These are phyloP conservation scores for Brachypodius melanocephalos DNA, from an alignment of 2,113 vertebrate genomes.

Conservation along the genomic window DNA sequence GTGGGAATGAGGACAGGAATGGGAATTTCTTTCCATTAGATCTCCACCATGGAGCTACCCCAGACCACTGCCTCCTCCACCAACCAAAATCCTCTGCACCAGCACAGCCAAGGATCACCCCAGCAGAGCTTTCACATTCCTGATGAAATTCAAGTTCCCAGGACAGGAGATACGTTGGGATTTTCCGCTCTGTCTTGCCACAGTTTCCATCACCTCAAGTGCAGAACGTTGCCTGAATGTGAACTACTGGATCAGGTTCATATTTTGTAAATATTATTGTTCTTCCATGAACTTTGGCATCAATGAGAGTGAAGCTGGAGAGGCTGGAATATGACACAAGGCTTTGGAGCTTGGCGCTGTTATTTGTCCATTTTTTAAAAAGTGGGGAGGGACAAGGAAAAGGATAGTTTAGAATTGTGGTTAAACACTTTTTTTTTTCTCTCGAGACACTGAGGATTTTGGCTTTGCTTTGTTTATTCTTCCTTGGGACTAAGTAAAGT, in stretches of 20 bases:
- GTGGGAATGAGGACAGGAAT: background rate
- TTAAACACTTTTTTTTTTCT: constrained; percentile 58
- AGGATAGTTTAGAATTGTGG: constrained; percentile 62
- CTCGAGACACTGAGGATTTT: constrained; percentile 47
- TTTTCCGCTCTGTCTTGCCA: background rate
- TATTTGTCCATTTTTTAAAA: constrained; percentile 18
- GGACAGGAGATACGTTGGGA: background rate
- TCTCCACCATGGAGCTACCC: background rate
- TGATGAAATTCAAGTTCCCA: background rate
- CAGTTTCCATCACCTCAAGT: background rate
- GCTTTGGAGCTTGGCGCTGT: background rate
- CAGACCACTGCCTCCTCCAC: background rate
- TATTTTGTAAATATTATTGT: constrained; percentile 48
- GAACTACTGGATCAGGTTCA: constrained; percentile 27
- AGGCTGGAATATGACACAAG: constrained; percentile 1
- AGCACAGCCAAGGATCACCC: background rate
- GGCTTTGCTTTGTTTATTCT: constrained; percentile 67
- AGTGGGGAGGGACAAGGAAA: background rate
- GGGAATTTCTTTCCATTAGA: background rate
- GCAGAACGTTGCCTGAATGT: background rate
- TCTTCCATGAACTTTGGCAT: constrained; percentile 38
- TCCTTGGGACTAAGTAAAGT: constrained; percentile 51
- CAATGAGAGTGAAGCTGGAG: background rate
- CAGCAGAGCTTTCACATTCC: background rate
- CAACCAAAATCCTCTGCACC: background rate